A percentile compares a stretch with the other conserved stretches of the same genome.
Evolutionary conservation across 2,888 invertebrate genomes (phyloP).

Genomic region (Aelia acuminata): DNA sequence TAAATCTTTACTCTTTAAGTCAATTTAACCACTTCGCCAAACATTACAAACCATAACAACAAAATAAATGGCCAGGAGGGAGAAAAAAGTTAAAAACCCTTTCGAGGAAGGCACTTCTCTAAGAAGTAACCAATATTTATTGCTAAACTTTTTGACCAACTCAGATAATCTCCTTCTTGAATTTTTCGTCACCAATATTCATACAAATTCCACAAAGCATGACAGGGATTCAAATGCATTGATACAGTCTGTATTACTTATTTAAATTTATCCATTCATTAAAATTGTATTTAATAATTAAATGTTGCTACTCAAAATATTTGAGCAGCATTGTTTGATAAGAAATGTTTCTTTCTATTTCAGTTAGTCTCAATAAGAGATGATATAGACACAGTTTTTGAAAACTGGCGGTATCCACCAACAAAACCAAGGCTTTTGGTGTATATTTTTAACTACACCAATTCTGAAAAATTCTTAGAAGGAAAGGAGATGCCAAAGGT

Average conservation of each 20-base stretch:
- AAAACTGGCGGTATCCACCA: slow-evolving; percentile 63
- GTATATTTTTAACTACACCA: slow-evolving; percentile 63
- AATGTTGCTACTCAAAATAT: background rate
- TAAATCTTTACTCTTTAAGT: no score
- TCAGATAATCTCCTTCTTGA: no score
- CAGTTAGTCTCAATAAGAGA: slow-evolving; percentile 64
- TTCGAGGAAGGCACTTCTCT: no score
- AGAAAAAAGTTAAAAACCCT: no score
- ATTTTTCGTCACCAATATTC: no score
- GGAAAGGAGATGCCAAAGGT: slow-evolving; percentile 61
- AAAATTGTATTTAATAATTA: background rate
- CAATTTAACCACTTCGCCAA: no score
- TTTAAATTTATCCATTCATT: background rate
- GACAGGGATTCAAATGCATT: background rate
- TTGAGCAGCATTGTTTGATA: background rate
- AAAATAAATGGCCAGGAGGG: no score
- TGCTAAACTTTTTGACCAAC: no score
- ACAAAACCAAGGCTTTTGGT: slow-evolving; percentile 61
- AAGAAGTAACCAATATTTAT: no score
- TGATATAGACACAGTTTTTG: slow-evolving; percentile 64
- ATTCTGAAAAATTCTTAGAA: slow-evolving; percentile 60
- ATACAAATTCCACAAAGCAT: background rate
- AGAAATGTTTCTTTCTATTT: slow-evolving; percentile 47
- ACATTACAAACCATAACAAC: no score
- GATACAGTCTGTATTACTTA: background rate